A percentile compares a stretch with the other conserved stretches of the same genome.
Evolutionary conservation across 2,113 vertebrate genomes (phyloP).

Genomic region (Passer montanus): DNA sequence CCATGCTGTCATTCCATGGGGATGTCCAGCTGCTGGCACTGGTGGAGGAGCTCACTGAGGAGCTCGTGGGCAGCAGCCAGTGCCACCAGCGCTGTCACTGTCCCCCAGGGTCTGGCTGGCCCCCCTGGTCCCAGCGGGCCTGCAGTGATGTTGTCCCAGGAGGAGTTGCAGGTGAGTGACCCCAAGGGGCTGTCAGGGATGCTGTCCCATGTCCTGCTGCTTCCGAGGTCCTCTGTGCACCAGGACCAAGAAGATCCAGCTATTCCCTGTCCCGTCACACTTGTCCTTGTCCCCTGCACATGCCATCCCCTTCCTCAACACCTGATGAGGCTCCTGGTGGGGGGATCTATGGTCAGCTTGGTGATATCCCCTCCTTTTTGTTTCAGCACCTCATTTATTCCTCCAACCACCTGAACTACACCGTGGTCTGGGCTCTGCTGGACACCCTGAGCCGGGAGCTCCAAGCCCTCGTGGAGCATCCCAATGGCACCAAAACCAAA

Average conservation of each 20-base stretch:
- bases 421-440: slow-evolving; percentile 75
- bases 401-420: slow-evolving; percentile 77
- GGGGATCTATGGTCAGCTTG: fast-evolving
- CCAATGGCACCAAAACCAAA: slow-evolving; percentile 81
- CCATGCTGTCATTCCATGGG: fast-evolving
- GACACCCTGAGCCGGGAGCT: slow-evolving; percentile 79
- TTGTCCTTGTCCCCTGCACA: not conserved
- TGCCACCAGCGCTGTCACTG: not conserved
- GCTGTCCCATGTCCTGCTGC: not conserved
- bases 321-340: not conserved
- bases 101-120: slow-evolving; percentile 80
- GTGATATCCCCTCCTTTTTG: not conserved
- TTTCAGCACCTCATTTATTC: slow-evolving; percentile 77
- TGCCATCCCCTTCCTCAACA: not conserved
- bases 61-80: not conserved
- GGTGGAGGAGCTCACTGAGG: not conserved
- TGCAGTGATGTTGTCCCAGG: slow-evolving; percentile 67
- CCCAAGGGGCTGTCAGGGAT: not conserved
- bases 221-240: not conserved
- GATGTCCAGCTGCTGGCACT: not conserved
- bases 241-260: not conserved
- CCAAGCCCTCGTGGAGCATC: slow-evolving; percentile 75
- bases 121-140: slow-evolving; percentile 77
- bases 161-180: slow-evolving; percentile 76
- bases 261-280: fast-evolving